phyloP scores from a whole-genome alignment of 2,113 vertebrate genomes.

The Trochalopteron elliotii region DNA sequence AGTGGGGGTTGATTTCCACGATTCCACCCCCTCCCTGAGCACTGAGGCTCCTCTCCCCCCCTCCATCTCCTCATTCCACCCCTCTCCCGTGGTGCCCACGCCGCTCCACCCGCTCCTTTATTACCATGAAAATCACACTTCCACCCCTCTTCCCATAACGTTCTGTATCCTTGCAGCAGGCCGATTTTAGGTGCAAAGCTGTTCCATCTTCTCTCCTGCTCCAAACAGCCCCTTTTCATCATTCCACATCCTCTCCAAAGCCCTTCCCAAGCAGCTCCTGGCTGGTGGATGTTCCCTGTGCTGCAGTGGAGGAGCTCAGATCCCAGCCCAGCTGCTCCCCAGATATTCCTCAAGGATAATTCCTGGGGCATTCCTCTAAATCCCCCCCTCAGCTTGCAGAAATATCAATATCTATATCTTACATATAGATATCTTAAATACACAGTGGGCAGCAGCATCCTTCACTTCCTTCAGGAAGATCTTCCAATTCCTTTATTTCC shows the following conservation, averaged over 20 bases:
- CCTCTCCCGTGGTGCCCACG: neutral
- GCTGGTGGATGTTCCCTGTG: neutral
- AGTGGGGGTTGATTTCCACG: neutral
- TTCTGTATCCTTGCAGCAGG: neutral
- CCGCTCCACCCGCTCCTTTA: neutral
- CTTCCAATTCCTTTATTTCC: neutral
- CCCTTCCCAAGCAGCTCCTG: neutral
- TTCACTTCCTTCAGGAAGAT: neutral
- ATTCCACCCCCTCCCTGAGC: neutral
- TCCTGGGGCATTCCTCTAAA: neutral
- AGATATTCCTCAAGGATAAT: neutral
- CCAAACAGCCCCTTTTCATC: neutral
- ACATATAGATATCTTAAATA: too few relatives aligned
- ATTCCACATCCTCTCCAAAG: neutral
- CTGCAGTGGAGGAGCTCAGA: neutral
- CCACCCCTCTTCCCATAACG: neutral
- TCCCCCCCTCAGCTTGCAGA: neutral
- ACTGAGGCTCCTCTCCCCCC: neutral
- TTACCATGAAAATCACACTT: neutral
- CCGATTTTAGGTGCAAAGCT: slow-evolving; percentile 16
- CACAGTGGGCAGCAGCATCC: neutral
- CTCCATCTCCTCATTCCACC: neutral
- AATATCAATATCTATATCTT: neutral
- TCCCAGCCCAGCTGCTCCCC: neutral
- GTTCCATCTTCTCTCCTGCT: neutral